A percentile compares a stretch with the other conserved stretches of the same genome.
phyloP scores from a whole-genome alignment of 2,888 invertebrate genomes.

The Nomada ruficornis region DNA sequence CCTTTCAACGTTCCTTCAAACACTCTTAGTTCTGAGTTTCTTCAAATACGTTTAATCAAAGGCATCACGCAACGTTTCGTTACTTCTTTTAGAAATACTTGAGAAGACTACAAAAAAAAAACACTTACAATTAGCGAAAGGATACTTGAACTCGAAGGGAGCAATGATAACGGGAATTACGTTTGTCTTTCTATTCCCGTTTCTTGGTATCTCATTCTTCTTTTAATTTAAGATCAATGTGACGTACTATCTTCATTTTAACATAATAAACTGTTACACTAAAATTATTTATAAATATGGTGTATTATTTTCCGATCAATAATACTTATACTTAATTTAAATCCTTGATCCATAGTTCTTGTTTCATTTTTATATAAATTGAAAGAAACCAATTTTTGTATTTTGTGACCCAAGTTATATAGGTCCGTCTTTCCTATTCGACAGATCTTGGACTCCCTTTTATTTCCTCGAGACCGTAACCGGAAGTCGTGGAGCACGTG shows the following conservation, averaged over 20 bases:
- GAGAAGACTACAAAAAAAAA: background rate
- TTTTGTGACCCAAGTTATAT: conserved; percentile 20
- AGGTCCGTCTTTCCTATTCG: conserved; percentile 16
- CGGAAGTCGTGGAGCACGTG: conserved; percentile 60
- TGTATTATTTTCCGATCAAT: too few relatives aligned
- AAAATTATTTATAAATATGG: background rate
- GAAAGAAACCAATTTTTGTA: conserved; percentile 31
- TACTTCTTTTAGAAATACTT: background rate
- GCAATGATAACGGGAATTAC: conserved; percentile 25
- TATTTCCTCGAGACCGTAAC: conserved; percentile 56
- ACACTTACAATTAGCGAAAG: background rate
- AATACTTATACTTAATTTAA: background rate
- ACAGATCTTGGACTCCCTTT: conserved; percentile 39
- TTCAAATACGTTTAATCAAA: conserved; percentile 18
- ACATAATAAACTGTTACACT: background rate
- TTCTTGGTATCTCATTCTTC: background rate
- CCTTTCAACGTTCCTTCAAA: background rate
- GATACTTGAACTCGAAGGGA: background rate
- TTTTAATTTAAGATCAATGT: background rate
- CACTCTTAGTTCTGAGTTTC: background rate
- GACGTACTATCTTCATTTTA: background rate
- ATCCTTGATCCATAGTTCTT: background rate
- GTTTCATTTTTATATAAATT: background rate
- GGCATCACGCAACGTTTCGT: background rate
- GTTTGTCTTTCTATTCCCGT: background rate